Percentiles rank a stretch among this genome's conserved stretches.
Evolutionary conservation across 2,888 invertebrate species (phyloP).

Genomic region (Tenthredo livida): DNA sequence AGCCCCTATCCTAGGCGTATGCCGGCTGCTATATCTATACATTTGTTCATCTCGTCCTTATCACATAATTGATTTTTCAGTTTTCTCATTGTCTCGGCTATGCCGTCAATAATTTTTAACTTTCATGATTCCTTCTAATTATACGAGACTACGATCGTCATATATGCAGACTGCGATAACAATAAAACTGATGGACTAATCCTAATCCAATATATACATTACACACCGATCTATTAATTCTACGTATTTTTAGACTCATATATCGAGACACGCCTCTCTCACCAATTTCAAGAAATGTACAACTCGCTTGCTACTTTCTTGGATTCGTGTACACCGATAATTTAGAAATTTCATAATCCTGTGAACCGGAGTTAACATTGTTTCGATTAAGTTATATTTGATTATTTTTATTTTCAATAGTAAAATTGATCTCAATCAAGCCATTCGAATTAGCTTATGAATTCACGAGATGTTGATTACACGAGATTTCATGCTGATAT

Average conservation of each 20-base stretch:
- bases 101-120: too few relatives aligned
- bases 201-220: neutral
- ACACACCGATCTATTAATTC: neutral
- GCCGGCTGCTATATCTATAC: neutral
- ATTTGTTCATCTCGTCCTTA: neutral
- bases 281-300: neutral
- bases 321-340: neutral
- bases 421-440: too few relatives aligned
- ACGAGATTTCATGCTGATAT: too few relatives aligned
- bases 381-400: too few relatives aligned
- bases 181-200: neutral
- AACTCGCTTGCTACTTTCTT: neutral
- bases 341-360: neutral
- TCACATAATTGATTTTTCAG: neutral
- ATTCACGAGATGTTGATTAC: neutral
- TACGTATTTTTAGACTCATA: too few relatives aligned
- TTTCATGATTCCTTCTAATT: neutral
- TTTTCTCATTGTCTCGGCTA: too few relatives aligned
- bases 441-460: neutral
- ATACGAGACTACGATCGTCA: neutral
- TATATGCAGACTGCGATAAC: neutral
- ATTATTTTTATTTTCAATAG: too few relatives aligned
- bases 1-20: too few relatives aligned
- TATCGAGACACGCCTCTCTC: neutral
- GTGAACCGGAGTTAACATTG: neutral